Percentiles rank a stretch among this genome's conserved stretches.
Conservation (phyloP, 2,113 vertebrate genomes). For the Oxyura jamaicensis region DNA sequence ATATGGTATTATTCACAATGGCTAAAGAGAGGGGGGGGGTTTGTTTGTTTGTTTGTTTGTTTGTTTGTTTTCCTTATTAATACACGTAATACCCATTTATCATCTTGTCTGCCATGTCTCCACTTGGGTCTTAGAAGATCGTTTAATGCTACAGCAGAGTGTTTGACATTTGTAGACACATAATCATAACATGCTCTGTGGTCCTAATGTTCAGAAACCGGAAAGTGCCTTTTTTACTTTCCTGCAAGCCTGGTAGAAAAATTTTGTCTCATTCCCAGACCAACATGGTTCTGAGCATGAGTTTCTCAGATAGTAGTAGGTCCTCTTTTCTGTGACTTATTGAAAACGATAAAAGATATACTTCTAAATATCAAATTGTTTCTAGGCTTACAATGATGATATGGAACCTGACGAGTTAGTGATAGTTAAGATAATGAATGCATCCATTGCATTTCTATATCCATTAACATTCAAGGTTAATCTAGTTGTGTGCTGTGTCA, state of each 20-base stretch:
- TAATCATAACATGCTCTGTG: background rate
- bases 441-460: background rate
- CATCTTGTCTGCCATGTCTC: background rate
- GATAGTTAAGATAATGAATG: background rate
- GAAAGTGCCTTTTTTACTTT: background rate
- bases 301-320: background rate
- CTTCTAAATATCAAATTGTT: background rate
- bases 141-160: background rate
- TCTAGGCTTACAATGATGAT: background rate
- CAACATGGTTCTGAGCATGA: background rate
- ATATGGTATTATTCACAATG: background rate
- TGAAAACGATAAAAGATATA: background rate
- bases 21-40: background rate
- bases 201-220: background rate
- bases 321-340: background rate
- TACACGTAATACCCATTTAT: background rate
- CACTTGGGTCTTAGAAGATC: background rate
- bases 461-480: constrained; percentile 7
- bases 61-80: background rate
- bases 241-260: background rate
- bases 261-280: background rate
- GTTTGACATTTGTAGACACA: background rate
- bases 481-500: background rate
- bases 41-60: no score
- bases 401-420: background rate